A percentile compares a stretch with the other conserved stretches of the same genome.
phyloP scores from a whole-genome alignment of 2,113 vertebrate species.

The Podilymbus podiceps region DNA sequence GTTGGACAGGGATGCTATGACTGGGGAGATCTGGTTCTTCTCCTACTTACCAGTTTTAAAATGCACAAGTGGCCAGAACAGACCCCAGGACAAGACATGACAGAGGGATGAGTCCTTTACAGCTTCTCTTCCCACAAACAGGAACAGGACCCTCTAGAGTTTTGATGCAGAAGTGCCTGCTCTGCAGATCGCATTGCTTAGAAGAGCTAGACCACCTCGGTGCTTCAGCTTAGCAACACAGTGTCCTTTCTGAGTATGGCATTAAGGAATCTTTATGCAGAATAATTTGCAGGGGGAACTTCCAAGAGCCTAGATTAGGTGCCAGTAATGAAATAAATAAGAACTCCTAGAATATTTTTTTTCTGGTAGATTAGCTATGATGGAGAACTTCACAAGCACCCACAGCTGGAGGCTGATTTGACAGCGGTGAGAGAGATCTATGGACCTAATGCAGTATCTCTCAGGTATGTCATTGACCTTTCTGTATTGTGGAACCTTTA shows the following conservation, averaged over 20 bases:
- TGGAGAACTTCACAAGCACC: constrained; percentile 85
- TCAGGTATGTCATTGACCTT: constrained; percentile 73
- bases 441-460: constrained; percentile 83
- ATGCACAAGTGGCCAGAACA: not conserved
- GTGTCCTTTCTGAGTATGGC: not conserved
- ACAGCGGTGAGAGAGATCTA: constrained; percentile 83
- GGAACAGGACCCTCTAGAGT: not conserved
- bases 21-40: not conserved
- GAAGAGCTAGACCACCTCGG: not conserved
- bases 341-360: not conserved
- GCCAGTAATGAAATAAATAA: not conserved
- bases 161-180: not conserved
- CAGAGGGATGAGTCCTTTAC: not conserved
- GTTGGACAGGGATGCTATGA: not conserved
- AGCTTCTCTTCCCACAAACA: not conserved
- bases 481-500: not conserved
- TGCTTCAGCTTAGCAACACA: not conserved
- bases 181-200: not conserved
- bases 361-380: constrained; percentile 80
- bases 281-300: not conserved
- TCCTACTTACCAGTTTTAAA: not conserved
- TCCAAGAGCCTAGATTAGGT: not conserved
- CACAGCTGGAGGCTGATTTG: constrained; percentile 83
- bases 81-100: not conserved
- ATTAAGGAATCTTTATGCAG: not conserved